phyloP scores from a whole-genome alignment of 2,113 vertebrate species.

The Eudyptes chrysolophus region DNA sequence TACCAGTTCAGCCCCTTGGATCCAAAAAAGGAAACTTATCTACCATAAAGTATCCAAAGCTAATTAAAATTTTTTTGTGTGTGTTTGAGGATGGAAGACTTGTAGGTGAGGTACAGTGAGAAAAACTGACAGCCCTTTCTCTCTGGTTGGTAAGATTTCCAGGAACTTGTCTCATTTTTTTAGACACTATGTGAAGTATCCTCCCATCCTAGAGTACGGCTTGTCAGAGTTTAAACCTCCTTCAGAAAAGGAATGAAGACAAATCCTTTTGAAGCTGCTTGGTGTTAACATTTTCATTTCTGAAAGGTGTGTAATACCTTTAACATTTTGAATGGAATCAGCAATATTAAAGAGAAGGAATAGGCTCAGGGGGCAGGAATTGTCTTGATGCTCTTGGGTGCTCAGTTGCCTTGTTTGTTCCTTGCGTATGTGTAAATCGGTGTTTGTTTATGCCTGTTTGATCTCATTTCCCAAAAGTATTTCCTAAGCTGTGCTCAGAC shows the following conservation, averaged over 20 bases:
- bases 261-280: neutral
- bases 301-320: neutral
- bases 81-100: neutral
- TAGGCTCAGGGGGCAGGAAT: neutral
- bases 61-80: neutral
- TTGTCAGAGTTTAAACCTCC: neutral
- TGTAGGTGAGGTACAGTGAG: neutral
- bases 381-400: neutral
- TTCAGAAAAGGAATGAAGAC: neutral
- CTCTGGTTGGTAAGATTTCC: neutral
- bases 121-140: neutral
- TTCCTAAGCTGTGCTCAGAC: conserved; percentile 31
- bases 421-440: neutral
- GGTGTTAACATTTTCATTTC: neutral
- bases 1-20: neutral
- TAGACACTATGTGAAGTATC: neutral
- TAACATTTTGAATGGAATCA: neutral
- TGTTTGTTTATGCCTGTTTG: neutral
- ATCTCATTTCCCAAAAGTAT: conserved; percentile 41
- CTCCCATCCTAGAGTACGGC: neutral
- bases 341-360: neutral
- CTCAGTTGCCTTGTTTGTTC: neutral
- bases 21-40: neutral
- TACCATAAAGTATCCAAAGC: neutral
- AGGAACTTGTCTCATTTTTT: neutral